Evolutionary conservation across 1,140 invertebrate species (phyloP).

Genomic region (Lamellibrachia luymesi): DNA sequence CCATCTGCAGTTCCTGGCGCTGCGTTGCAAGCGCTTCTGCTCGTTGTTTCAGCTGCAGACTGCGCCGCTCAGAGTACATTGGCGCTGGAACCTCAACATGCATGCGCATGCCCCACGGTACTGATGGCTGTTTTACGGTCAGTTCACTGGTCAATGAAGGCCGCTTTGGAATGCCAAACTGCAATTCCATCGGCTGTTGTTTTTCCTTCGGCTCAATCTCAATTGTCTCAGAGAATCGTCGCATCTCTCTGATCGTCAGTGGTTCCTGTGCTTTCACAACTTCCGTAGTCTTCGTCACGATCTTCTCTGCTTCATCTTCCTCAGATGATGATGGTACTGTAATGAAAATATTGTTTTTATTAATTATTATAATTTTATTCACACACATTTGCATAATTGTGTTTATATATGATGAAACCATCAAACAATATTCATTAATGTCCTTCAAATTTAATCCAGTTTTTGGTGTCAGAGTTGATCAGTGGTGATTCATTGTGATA

Average conservation of each 20-base stretch:
- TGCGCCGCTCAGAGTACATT: constrained; percentile 4
- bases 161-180: constrained; percentile 21
- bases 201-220: constrained; percentile 27
- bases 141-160: constrained; percentile 10
- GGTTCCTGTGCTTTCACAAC: constrained; percentile 22
- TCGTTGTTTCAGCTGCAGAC: constrained; percentile 22
- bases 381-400: no score
- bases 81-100: constrained; percentile 21
- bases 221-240: constrained; percentile 30
- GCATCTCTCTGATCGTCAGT: constrained; percentile 20
- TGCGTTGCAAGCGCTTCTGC: constrained; percentile 26
- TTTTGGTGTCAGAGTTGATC: background rate
- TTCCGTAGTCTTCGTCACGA: constrained; percentile 24
- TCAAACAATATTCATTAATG: no score
- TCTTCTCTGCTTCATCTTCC: constrained; percentile 22
- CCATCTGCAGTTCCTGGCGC: constrained; percentile 25
- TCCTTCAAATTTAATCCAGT: background rate
- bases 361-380: background rate
- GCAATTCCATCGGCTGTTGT: constrained; percentile 25
- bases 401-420: no score
- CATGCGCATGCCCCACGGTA: constrained; percentile 26
- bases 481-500: background rate
- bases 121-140: constrained; percentile 13
- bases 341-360: constrained; percentile 5
- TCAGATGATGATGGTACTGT: constrained; percentile 28